Evolutionary conservation across 2,888 invertebrate species (phyloP).

Genomic region (Thysanoteuthis rhombus): DNA sequence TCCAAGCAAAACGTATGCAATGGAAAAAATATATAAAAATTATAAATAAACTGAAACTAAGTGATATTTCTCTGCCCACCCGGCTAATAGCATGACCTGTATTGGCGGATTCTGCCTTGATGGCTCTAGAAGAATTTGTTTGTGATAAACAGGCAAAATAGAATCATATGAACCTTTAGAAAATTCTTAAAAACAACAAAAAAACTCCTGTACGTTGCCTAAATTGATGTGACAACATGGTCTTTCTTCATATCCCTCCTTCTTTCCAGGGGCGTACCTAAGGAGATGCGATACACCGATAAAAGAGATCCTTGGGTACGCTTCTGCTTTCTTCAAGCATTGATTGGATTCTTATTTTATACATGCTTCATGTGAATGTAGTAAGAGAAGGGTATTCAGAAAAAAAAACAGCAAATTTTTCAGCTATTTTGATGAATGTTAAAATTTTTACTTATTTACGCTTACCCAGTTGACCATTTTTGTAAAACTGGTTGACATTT

Average conservation of each 20-base stretch:
- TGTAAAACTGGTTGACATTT: too few species aligned
- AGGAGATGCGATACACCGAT: too few species aligned
- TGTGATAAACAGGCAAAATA: not conserved
- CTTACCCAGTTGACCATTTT: too few species aligned
- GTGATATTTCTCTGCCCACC: not conserved
- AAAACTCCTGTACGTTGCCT: too few species aligned
- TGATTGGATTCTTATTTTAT: not conserved
- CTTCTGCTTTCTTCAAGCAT: not conserved
- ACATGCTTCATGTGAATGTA: not conserved
- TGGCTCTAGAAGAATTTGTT: not conserved
- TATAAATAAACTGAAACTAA: too few species aligned
- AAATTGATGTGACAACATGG: not conserved
- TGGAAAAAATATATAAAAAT: too few species aligned
- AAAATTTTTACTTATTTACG: too few species aligned
- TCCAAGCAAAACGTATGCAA: too few species aligned
- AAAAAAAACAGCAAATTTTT: not conserved
- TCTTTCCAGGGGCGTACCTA: too few species aligned
- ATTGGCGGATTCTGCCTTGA: constrained; percentile 12
- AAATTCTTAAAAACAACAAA: too few species aligned
- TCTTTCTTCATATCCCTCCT: not conserved
- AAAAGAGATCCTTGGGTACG: too few species aligned
- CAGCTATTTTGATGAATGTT: not conserved
- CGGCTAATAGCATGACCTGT: not conserved
- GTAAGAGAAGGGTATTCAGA: not conserved
- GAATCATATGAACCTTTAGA: not conserved